Conservation (phyloP, 1,140 invertebrate species). For the Conopomorpha cramerella region DNA sequence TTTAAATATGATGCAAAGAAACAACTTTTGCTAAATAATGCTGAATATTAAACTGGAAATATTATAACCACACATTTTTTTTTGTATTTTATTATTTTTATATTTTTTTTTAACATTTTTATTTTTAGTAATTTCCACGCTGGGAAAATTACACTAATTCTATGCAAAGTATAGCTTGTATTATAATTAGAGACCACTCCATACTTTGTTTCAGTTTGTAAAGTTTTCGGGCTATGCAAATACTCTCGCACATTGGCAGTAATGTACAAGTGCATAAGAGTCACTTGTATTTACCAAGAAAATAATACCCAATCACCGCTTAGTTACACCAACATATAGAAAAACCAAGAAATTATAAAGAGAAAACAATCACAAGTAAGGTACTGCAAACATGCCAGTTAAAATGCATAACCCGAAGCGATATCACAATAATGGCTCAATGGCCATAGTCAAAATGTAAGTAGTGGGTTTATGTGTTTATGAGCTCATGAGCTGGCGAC, state of each 20-base stretch:
- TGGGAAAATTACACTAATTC: slow-evolving; percentile 84
- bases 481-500: slow-evolving; percentile 40
- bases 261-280: slow-evolving; percentile 22
- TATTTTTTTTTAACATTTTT: slow-evolving; percentile 37
- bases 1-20: slow-evolving; percentile 50
- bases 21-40: slow-evolving; percentile 55
- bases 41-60: slow-evolving; percentile 60
- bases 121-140: slow-evolving; percentile 59
- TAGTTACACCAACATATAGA: too few relatives aligned
- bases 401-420: slow-evolving; percentile 57
- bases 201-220: slow-evolving; percentile 55
- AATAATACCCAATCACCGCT: too few relatives aligned
- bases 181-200: slow-evolving; percentile 49
- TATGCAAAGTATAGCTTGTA: slow-evolving; percentile 90
- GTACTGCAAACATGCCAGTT: slow-evolving; percentile 54
- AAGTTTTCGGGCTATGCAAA: slow-evolving; percentile 48
- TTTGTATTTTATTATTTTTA: slow-evolving; percentile 26
- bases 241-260: slow-evolving; percentile 56
- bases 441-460: too few relatives aligned
- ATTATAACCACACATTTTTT: slow-evolving; percentile 48
- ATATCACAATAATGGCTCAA: slow-evolving; percentile 32
- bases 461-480: slow-evolving; percentile 40
- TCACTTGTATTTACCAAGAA: slow-evolving; percentile 8
- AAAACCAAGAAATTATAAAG: slow-evolving; percentile 3
- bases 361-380: slow-evolving; percentile 25